Evolutionary conservation across 2,113 vertebrate genomes (phyloP).

Genomic region (Scartelaos histophorus): DNA sequence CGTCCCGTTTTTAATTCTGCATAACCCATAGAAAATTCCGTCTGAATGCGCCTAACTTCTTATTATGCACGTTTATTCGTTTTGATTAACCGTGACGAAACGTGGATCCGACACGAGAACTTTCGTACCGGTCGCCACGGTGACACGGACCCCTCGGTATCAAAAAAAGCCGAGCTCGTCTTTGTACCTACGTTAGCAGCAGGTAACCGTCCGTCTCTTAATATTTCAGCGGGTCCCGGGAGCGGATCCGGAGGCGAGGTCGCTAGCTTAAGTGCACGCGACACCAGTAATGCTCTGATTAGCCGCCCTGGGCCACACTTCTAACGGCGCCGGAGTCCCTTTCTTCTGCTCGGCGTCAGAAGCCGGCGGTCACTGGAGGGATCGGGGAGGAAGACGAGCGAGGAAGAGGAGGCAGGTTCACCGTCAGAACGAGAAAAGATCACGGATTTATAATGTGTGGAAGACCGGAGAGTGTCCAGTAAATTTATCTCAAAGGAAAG

Average conservation of each 20-base stretch:
- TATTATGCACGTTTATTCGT: conserved; percentile 78
- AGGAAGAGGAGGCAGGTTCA: conserved; percentile 42
- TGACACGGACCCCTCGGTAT: conserved; percentile 60
- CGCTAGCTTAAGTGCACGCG: conserved; percentile 67
- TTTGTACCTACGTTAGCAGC: conserved; percentile 62
- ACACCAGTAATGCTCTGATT: conserved; percentile 75
- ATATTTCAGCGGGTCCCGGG: conserved; percentile 71
- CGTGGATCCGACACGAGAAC: conserved; percentile 38
- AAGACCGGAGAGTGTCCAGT: background rate
- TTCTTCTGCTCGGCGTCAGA: conserved; percentile 54
- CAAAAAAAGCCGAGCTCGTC: conserved; percentile 49
- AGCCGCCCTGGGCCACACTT: conserved; percentile 68
- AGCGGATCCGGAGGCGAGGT: conserved; percentile 62
- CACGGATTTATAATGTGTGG: background rate
- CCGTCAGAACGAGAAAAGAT: background rate
- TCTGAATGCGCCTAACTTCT: conserved; percentile 71
- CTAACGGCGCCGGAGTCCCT: conserved; percentile 54
- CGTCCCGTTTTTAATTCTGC: conserved; percentile 70
- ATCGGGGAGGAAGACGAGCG: conserved; percentile 18
- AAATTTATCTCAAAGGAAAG: too few species aligned
- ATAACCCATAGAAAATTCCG: conserved; percentile 75
- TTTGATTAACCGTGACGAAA: conserved; percentile 70
- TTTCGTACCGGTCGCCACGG: conserved; percentile 45
- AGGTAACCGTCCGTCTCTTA: conserved; percentile 67
- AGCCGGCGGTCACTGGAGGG: conserved; percentile 71